Percentiles rank a stretch among this genome's conserved stretches.
phyloP scores from a whole-genome alignment of 2,113 vertebrate species.

The Centropus unirufus region DNA sequence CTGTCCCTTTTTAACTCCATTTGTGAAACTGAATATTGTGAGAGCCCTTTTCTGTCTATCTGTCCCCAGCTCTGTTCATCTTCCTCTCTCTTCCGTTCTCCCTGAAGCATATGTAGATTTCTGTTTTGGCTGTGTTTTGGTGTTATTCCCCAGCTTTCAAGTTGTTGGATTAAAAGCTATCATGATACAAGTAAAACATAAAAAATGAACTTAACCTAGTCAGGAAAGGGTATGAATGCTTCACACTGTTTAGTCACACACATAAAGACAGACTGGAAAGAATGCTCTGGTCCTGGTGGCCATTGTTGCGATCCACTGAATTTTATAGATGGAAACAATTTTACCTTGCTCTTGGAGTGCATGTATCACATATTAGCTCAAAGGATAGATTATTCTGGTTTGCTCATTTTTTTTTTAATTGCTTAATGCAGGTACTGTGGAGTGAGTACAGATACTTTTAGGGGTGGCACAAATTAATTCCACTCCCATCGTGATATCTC shows the following conservation, averaged over 20 bases:
- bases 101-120: background rate
- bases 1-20: background rate
- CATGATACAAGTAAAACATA: background rate
- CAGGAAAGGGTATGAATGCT: background rate
- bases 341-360: background rate
- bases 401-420: background rate
- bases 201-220: background rate
- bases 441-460: background rate
- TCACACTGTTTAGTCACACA: background rate
- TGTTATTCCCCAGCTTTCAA: background rate
- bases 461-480: constrained; percentile 60
- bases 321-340: background rate
- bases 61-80: background rate
- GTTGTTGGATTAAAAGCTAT: background rate
- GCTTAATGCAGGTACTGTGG: background rate
- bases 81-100: background rate
- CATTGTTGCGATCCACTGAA: background rate
- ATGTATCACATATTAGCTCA: background rate
- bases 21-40: background rate
- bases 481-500: constrained; percentile 49
- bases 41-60: background rate
- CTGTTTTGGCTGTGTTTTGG: background rate
- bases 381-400: background rate
- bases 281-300: background rate
- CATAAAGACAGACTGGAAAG: background rate